Conservation (phyloP, 2,113 vertebrate genomes). For the Siniperca chuatsi region DNA sequence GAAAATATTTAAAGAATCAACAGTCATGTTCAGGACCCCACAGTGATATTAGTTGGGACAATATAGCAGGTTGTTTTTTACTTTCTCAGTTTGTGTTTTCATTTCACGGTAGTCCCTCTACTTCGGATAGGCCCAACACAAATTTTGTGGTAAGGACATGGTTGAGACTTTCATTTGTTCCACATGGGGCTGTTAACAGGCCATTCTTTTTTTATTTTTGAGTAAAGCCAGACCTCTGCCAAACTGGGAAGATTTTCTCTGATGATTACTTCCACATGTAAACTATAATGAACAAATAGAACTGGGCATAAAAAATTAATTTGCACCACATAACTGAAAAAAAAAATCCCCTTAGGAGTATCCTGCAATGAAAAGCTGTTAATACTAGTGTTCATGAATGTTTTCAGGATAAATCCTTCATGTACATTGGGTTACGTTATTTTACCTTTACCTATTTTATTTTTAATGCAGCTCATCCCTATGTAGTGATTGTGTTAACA, state of each 20-base stretch:
- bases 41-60: conserved; percentile 53
- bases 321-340: neutral
- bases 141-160: conserved; percentile 20
- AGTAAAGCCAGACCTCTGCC: conserved; percentile 5
- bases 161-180: neutral
- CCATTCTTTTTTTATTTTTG: neutral
- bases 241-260: conserved; percentile 19
- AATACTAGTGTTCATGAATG: neutral
- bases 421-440: neutral
- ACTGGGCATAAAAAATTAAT: neutral
- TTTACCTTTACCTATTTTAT: neutral
- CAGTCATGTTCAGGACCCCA: conserved; percentile 39
- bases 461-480: neutral
- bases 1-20: conserved; percentile 69
- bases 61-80: conserved; percentile 53
- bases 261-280: conserved; percentile 12
- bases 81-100: conserved; percentile 62
- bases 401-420: conserved; percentile 3
- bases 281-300: conserved; percentile 12
- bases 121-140: conserved; percentile 36
- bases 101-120: conserved; percentile 57
- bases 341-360: neutral
- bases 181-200: neutral
- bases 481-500: neutral
- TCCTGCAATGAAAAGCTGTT: neutral